Evolutionary conservation across 2,888 invertebrate genomes (phyloP), one percentile per base, ranked within the genome.

Genomic region (Microctonus hyperodae): DNA sequence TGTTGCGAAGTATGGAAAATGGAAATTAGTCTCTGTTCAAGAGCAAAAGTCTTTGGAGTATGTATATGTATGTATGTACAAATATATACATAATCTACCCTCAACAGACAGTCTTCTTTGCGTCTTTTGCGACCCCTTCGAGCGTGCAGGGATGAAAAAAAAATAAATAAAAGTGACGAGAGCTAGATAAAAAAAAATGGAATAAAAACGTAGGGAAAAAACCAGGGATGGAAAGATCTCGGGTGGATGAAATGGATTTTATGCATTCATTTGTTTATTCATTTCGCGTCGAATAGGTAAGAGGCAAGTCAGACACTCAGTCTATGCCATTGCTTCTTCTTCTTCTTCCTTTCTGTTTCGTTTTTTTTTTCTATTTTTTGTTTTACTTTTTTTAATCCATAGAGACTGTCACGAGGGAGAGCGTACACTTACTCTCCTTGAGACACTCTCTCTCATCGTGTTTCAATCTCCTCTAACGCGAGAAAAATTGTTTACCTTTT

Each of bases 181-280:
- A 5, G 44, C 13, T 16, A 58, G 23, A 35, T 37, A 31, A 58
- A 22, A n/a, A 31, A 31, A 44, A 22, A 35, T 10, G 11, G 23
- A 48, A 44, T 23, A 55, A 53, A 31, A 65, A 33, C 22, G 11
- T 31, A 11, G 22, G n/a, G 22, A 51, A 65, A 28, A 57, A 35
- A 61, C 28, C 22, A 11, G 10, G n/a, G 37, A 20, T 48, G 31
- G 35, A 28, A 57, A 58, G 22, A 57, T 56, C 51, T 28, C 7
- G 10, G 35, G 37, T 55, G 55, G 58, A 64, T 62, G 51, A 67
- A 67, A 67, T 67, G 62, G 51, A 67, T 67, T 67, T 51, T 58
- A 51, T 56, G 62, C 44, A 62, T 67, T 63, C 51, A 63, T 67
- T 63, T 55, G 33, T 67, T 67, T 67, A 67, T 63, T 67, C 63